Percentiles rank a stretch among this genome's conserved stretches.
Conservation (phyloP, 2,797 vertebrate species). For the Tragopan temminckii region DNA sequence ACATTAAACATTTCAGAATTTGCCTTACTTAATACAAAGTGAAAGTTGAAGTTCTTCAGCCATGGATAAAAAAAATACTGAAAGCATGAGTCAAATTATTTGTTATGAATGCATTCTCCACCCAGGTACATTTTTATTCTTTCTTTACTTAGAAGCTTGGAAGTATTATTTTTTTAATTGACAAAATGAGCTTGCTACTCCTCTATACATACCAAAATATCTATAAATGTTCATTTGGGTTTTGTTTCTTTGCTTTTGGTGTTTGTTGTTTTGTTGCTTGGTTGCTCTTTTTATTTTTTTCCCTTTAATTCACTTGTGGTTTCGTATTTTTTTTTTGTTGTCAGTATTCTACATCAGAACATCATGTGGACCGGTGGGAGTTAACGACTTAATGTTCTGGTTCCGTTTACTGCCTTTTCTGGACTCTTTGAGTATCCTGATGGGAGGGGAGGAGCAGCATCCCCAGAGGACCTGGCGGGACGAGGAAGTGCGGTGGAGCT, state of each 20-base stretch:
- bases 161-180: background rate
- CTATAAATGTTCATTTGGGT: background rate
- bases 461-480: too few relatives aligned
- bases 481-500: too few relatives aligned
- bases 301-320: too few relatives aligned
- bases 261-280: background rate
- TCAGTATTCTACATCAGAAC: too few relatives aligned
- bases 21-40: background rate
- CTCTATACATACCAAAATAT: background rate
- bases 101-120: background rate
- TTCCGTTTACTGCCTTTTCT: too few relatives aligned
- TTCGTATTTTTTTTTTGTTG: too few relatives aligned
- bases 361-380: too few relatives aligned
- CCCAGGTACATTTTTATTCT: background rate
- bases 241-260: background rate
- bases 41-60: background rate
- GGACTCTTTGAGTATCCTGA: too few relatives aligned
- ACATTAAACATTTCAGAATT: background rate
- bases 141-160: background rate
- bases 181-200: background rate
- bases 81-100: background rate
- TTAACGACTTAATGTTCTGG: too few relatives aligned
- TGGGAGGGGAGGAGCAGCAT: too few relatives aligned
- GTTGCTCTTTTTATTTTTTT: background rate
- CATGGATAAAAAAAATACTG: background rate